Conservation (phyloP, 2,113 vertebrate species). For the Atlantisia rogersi region DNA sequence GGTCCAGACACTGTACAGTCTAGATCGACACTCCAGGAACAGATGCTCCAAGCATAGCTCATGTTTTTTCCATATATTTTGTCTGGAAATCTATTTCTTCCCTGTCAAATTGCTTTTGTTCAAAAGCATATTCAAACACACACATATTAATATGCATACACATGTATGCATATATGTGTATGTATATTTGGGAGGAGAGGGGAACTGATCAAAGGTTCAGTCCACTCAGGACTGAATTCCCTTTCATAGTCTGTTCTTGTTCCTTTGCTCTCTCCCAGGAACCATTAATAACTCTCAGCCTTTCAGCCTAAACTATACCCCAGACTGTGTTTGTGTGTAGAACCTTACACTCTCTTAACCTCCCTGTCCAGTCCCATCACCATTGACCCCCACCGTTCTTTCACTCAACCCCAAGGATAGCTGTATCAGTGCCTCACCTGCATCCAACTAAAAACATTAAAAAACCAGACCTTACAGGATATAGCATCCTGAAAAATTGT, state of each 20-base stretch:
- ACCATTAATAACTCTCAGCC: not conserved
- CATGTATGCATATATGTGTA: fast-evolving
- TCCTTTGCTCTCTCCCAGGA: not conserved
- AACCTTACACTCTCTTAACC: fast-evolving
- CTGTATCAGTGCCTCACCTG: not conserved
- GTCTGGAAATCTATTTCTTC: not conserved
- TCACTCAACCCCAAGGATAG: not conserved
- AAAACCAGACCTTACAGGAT: not conserved
- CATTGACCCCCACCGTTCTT: fast-evolving
- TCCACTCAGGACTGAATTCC: not conserved
- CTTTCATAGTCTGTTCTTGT: not conserved
- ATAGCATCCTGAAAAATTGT: not conserved
- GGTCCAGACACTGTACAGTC: not conserved
- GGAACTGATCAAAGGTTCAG: not conserved
- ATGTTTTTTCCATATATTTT: not conserved
- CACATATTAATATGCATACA: not conserved
- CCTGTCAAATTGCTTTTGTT: not conserved
- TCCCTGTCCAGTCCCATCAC: not conserved
- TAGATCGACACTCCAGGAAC: not conserved
- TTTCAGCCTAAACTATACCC: not conserved
- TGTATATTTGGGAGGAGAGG: not conserved
- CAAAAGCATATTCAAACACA: not conserved
- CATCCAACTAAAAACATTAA: not conserved
- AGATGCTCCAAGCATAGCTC: not conserved
- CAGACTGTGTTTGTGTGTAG: not conserved